phyloP scores from a whole-genome alignment of 2,113 vertebrate genomes.

The Phocoena sinus region DNA sequence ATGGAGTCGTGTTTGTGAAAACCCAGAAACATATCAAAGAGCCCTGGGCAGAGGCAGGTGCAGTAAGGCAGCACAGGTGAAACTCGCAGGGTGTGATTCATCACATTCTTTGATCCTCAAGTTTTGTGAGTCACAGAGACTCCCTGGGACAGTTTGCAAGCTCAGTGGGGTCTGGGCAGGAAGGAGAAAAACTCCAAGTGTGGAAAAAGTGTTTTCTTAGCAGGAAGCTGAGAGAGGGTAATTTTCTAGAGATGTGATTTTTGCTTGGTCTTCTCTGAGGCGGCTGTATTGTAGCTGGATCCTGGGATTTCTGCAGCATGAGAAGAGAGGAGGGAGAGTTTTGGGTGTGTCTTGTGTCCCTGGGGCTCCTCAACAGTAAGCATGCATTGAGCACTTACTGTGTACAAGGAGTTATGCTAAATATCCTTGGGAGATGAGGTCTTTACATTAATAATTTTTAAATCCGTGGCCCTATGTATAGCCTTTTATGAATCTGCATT shows the following conservation, averaged over 20 bases:
- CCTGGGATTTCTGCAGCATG: neutral
- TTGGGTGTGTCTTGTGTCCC: neutral
- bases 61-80: neutral
- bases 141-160: neutral
- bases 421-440: neutral
- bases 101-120: conserved; percentile 9
- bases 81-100: neutral
- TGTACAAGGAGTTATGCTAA: neutral
- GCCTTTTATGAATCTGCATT: neutral
- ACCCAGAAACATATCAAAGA: conserved; percentile 23
- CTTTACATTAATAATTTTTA: neutral
- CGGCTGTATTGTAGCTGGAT: neutral
- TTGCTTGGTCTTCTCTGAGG: neutral
- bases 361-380: neutral
- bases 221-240: neutral
- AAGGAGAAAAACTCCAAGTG: neutral
- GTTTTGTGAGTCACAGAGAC: neutral
- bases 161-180: neutral
- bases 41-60: neutral
- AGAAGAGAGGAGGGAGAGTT: neutral
- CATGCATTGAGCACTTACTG: neutral
- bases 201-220: neutral
- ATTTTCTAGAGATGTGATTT: neutral
- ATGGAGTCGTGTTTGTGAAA: neutral
- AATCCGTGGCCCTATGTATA: rapidly evolving